Base-by-base conservation (phyloP, 2,113 vertebrate species). In the Butorides virescens region DNA sequence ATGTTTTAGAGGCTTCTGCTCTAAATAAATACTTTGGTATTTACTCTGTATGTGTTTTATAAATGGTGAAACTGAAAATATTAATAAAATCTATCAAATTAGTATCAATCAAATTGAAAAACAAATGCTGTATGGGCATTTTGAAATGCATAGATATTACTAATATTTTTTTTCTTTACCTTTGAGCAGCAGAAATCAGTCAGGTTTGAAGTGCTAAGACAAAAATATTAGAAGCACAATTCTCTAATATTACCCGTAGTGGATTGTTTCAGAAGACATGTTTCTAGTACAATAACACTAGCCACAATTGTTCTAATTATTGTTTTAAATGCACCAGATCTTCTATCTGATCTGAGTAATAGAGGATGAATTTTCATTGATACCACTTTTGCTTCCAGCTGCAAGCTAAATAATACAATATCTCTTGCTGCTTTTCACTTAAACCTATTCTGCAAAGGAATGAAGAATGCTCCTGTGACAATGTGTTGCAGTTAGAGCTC, bases 121-220 rank as follows among this genome's bases (percentile, higher is more conserved):
- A 7, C 5, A 78, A 58, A 30, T 2, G 2, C 4, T 15, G 2
- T 8, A 58, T 27, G 10, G 10, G 0, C 5, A 83, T 53, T 70
- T 42, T 58, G 2, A 66, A 86, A 67, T 58, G 27, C 21, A 50
- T 11, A 49, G 5, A 5, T 71, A 61, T 26, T 37, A 66, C 11
- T 49, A 47, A 19, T 44, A 44, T 46, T 19, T 46, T 46, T 18
- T 46, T 46, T 46, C 16, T 46, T 68, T 90, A 49, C 9, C 10
- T 50, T 52, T 50, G 27, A 61, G 18, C 11, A 66, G 25, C 46
- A 88, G 5, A n/a, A 50, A 27, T 20, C 29, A 55, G 49, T 49
- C 19, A 46, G 8, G 1, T n/a, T 47, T 63, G 55, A 82, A 73
- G 16, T n/a, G 26, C 20, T 72, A 73, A 72, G 7, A 72, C 7